A percentile compares a stretch with the other conserved stretches of the same genome.
These are phyloP conservation scores for Calephelis nemesis DNA, from an alignment of 1,140 invertebrate genomes.

Conservation along the genomic window DNA sequence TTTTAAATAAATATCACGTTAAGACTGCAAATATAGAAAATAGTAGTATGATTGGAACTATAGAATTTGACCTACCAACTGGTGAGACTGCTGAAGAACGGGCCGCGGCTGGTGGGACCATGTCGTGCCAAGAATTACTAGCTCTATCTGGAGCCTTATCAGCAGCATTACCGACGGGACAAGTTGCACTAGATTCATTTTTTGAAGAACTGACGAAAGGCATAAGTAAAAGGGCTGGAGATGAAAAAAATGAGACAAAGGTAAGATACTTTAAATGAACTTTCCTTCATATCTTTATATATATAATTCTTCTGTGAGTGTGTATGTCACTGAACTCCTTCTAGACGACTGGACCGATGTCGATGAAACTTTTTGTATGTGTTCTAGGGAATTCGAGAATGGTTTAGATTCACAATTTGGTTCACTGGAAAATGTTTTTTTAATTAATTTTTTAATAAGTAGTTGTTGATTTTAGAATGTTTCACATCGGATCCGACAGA, in stretches of 20 bases:
- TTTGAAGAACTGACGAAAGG: constrained; percentile 89
- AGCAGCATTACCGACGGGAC: constrained; percentile 93
- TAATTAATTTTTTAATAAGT: too few species aligned
- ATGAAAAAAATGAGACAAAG: constrained; percentile 66
- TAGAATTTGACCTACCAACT: constrained; percentile 75
- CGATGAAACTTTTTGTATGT: too few species aligned
- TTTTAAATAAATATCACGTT: background rate
- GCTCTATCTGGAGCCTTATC: constrained; percentile 94
- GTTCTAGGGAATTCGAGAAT: too few species aligned
- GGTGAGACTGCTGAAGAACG: constrained; percentile 63
- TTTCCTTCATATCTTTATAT: too few species aligned
- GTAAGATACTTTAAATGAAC: constrained; percentile 33
- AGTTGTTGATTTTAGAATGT: too few species aligned
- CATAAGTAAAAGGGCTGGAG: constrained; percentile 74
- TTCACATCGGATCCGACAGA: too few species aligned
- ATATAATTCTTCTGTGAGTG: too few species aligned
- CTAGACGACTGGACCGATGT: too few species aligned
- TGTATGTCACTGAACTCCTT: too few species aligned
- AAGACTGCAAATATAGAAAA: constrained; percentile 11
- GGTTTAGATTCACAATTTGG: too few species aligned
- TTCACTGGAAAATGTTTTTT: too few species aligned
- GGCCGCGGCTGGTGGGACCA: constrained; percentile 77
- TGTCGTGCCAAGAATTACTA: constrained; percentile 95
- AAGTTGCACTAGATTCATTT: constrained; percentile 89
- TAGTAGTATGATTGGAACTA: constrained; percentile 46